phyloP scores from a whole-genome alignment of 2,113 vertebrate species.

The Cercopithecus mona region DNA sequence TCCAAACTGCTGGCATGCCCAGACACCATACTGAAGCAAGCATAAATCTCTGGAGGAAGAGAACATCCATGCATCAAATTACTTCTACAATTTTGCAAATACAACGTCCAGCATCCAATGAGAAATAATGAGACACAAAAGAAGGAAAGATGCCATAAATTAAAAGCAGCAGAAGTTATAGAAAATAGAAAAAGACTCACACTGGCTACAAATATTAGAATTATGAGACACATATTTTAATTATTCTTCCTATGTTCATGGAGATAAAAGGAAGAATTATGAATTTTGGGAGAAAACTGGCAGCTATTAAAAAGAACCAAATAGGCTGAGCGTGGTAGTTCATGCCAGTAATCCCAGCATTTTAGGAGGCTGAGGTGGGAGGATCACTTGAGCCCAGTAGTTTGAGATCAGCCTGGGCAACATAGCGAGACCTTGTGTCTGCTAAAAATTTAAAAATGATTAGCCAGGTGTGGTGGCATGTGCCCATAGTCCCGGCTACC shows the following conservation, averaged over 20 bases:
- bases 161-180: constrained; percentile 12
- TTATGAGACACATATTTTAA: constrained; percentile 41
- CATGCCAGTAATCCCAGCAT: no score
- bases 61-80: not conserved
- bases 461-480: no score
- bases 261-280: constrained; percentile 24
- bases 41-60: constrained; percentile 12
- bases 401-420: no score
- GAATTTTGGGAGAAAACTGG: not conserved
- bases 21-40: constrained; percentile 6
- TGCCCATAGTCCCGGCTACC: no score
- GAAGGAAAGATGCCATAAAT: constrained; percentile 5
- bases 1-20: not conserved
- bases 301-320: not conserved
- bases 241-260: not conserved
- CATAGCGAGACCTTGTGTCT: no score
- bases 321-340: not conserved
- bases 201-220: not conserved
- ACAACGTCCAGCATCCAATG: not conserved
- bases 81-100: constrained; percentile 39
- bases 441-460: no score
- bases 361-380: no score
- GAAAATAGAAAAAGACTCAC: constrained; percentile 11
- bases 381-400: no score
- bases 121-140: constrained; percentile 35